phyloP scores from a whole-genome alignment of 2,113 vertebrate genomes.

The Ammodytes dubius region DNA sequence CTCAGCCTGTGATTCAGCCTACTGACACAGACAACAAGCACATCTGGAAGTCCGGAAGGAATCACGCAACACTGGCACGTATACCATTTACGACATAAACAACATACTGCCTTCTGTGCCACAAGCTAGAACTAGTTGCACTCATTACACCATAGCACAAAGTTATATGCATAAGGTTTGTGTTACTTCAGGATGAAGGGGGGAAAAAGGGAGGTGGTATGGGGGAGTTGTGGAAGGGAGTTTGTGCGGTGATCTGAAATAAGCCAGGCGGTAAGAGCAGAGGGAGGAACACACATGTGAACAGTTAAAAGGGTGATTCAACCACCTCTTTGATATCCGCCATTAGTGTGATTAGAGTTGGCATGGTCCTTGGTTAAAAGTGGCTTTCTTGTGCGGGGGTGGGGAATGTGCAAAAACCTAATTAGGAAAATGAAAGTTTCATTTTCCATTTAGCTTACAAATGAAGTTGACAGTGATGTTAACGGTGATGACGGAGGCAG shows the following conservation, averaged over 20 bases:
- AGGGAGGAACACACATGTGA: conserved; percentile 75
- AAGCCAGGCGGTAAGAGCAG: conserved; percentile 58
- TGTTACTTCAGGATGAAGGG: conserved; percentile 39
- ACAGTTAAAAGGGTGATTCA: conserved; percentile 62
- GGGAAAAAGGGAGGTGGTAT: neutral
- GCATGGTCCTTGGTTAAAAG: conserved; percentile 57
- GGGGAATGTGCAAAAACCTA: conserved; percentile 46
- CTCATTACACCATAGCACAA: conserved; percentile 47
- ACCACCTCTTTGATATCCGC: conserved; percentile 74
- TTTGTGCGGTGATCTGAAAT: conserved; percentile 49
- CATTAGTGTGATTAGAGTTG: conserved; percentile 70
- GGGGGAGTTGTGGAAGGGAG: conserved; percentile 11
- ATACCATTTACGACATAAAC: conserved; percentile 23
- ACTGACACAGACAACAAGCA: conserved; percentile 40
- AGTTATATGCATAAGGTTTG: conserved; percentile 37
- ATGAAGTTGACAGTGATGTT: conserved; percentile 53
- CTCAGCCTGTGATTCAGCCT: conserved; percentile 30
- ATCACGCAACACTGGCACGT: conserved; percentile 21
- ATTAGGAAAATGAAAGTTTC: conserved; percentile 70
- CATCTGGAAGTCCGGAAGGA: conserved; percentile 55
- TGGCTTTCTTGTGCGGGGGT: conserved; percentile 24
- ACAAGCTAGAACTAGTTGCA: conserved; percentile 45
- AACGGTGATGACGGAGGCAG: conserved; percentile 56
- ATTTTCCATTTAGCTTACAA: conserved; percentile 64
- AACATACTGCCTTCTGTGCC: conserved; percentile 28